Evolutionary conservation across 2,113 vertebrate species (phyloP).

Genomic region (Erythrocebus patas): DNA sequence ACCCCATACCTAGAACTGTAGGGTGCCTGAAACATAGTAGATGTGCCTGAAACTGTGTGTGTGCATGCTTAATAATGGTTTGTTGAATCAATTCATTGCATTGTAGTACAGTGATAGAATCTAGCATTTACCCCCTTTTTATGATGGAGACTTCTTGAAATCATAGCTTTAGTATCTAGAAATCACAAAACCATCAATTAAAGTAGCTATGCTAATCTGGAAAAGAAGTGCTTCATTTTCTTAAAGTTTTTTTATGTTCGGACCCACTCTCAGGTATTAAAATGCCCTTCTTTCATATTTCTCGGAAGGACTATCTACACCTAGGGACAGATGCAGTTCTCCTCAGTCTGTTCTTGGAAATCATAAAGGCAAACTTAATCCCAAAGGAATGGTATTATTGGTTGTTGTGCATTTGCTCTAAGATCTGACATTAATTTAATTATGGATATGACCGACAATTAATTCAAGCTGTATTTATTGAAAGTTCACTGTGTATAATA

Average conservation of each 20-base stretch:
- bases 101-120: background rate
- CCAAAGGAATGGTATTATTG: background rate
- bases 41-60: background rate
- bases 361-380: background rate
- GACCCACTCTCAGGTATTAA: background rate
- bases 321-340: background rate
- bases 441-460: background rate
- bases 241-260: background rate
- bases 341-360: background rate
- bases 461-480: constrained; percentile 26
- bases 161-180: background rate
- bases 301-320: background rate
- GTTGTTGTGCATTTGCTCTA: background rate
- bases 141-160: background rate
- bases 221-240: background rate
- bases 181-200: background rate
- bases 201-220: background rate
- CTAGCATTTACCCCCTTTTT: background rate
- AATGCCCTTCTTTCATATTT: background rate
- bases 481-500: background rate
- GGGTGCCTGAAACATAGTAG: background rate
- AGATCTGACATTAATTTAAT: constrained; percentile 23
- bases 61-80: background rate
- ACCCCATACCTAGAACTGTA: background rate
- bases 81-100: background rate